Conservation (phyloP, 1,140 invertebrate genomes). For the Sycobia sp. region DNA sequence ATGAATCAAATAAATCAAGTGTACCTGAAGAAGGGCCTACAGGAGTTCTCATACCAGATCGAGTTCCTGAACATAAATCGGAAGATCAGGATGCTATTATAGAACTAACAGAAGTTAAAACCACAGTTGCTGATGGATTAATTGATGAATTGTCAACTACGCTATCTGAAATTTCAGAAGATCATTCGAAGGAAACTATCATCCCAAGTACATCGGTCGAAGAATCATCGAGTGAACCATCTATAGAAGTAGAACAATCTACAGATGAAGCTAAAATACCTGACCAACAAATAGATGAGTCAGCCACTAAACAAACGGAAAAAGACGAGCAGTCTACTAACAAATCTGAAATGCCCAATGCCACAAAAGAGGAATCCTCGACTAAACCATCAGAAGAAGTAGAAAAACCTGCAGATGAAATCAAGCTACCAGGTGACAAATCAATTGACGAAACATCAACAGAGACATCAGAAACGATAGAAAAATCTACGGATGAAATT, state of each 20-base stretch:
- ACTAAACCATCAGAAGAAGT: no score
- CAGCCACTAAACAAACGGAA: not conserved
- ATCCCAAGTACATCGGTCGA: no score
- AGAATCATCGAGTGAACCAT: no score
- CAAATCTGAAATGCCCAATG: not conserved
- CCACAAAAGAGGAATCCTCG: no score
- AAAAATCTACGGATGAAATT: not conserved
- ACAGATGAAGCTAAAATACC: conserved; percentile 10
- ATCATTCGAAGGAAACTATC: conserved; percentile 23
- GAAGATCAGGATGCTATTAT: conserved; percentile 48
- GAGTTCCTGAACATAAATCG: conserved; percentile 50
- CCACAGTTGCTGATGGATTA: conserved; percentile 29
- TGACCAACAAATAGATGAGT: not conserved
- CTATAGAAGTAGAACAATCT: conserved; percentile 10
- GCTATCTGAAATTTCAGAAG: conserved; percentile 29
- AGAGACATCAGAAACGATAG: no score
- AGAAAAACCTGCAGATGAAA: not conserved
- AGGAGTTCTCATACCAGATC: conserved; percentile 44
- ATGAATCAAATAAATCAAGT: no score
- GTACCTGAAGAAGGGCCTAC: conserved; percentile 43
- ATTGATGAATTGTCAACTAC: conserved; percentile 36
- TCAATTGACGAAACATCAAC: no score
- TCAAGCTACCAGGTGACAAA: no score
- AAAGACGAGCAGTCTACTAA: not conserved
- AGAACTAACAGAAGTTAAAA: conserved; percentile 40